phyloP scores from a whole-genome alignment of 2,113 vertebrate species.

The Bostrychus sinensis region DNA sequence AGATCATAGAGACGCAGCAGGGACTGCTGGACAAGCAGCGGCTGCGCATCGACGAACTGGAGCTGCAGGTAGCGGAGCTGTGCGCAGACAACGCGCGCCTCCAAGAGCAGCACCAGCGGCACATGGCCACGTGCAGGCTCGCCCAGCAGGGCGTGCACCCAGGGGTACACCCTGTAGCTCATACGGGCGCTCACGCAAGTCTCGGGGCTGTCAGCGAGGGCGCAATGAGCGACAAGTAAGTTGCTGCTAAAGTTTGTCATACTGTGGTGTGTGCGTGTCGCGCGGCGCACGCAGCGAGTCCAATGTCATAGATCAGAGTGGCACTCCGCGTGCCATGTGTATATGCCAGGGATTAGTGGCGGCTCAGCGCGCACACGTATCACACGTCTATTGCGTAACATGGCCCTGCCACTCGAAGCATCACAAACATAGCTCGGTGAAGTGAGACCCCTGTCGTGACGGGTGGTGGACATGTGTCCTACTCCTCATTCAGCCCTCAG shows the following conservation, averaged over 20 bases:
- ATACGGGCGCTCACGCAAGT: neutral
- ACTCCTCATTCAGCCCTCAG: neutral
- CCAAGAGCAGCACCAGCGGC: conserved; percentile 88
- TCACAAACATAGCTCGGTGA: neutral
- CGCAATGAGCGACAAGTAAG: conserved; percentile 2
- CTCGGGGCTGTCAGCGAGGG: neutral
- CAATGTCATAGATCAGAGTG: neutral
- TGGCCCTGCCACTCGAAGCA: conserved; percentile 18
- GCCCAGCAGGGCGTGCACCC: conserved; percentile 72
- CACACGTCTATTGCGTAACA: conserved; percentile 49
- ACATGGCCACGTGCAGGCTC: conserved; percentile 90
- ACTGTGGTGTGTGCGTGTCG: neutral
- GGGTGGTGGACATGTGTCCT: neutral
- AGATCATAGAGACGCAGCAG: conserved; percentile 90
- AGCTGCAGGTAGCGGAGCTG: conserved; percentile 88
- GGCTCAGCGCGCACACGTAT: conserved; percentile 14
- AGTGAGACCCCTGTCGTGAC: neutral
- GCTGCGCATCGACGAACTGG: conserved; percentile 87
- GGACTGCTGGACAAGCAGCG: conserved; percentile 89
- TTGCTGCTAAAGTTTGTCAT: neutral
- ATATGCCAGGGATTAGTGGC: conserved; percentile 33
- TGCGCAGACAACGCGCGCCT: conserved; percentile 85
- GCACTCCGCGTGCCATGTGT: conserved; percentile 7
- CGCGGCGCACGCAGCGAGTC: neutral
- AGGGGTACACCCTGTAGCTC: neutral